Base-by-base conservation (phyloP, 2,113 vertebrate species). In the Dipodomys stephensi region DNA sequence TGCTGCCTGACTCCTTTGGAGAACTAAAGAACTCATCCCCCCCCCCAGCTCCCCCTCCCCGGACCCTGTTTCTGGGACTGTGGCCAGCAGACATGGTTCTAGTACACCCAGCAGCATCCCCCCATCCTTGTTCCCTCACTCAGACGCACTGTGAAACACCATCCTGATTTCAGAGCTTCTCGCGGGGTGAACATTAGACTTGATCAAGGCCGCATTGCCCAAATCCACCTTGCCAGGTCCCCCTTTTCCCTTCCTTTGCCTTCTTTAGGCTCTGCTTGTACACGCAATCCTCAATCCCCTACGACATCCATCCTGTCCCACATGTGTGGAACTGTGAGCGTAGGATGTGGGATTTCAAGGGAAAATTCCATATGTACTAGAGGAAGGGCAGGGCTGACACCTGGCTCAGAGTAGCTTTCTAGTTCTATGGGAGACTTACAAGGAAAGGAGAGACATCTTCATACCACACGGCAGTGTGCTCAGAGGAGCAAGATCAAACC, bases 131-230 rank as follows among this genome's bases (percentile, higher is more conserved):
- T 27, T 69, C 32, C 13, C 4, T 65, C 8, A 5, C 0, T 12
- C 13, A 35, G 87, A 30, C 65, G 7, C 25, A 10, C 65, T 67
- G 16, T 20, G 67, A 60, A 84, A 85, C 35, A 28, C 30, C 16
- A 15, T 20, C 49, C 32, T 44, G 7, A 13, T 27, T 11, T 32
- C 53, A 23, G 15, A 82, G 32, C 23, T 27, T 32, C 12, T 20
- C 5, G 0, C 4, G 13, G 13, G 18, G 12, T 15, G 39, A 46
- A 15, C 57, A 5, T 12, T 74, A 18, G 20, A 73, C 25, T 23
- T 74, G 0, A 11, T 2, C 9, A n/a, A 67, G 69, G 32, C 35
- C 39, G 1, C 23, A 3, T 3, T 6, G 0, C 11, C 7, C 27
- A 80, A 67, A 62, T n/a, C 8, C 32, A 18, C 16, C 32, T 65